Evolutionary conservation across 2,888 invertebrate genomes (phyloP).

Genomic region (Galeruca laticollis): DNA sequence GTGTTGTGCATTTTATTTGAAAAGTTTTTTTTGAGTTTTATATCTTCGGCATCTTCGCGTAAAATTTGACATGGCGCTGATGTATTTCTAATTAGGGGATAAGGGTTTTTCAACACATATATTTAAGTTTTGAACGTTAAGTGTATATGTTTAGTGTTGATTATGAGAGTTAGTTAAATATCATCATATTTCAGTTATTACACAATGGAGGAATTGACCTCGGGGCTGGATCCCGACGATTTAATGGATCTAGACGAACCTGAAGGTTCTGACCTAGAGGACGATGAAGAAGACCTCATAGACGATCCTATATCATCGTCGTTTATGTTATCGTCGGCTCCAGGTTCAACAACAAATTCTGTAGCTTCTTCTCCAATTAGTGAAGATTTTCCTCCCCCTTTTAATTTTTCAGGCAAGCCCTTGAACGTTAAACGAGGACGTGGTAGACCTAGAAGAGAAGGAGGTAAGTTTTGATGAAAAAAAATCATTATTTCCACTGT

Average conservation of each 20-base stretch:
- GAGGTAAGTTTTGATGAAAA: conserved; percentile 61
- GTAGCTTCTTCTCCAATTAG: conserved; percentile 74
- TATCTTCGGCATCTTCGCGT: conserved; percentile 29
- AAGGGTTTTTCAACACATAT: conserved; percentile 16
- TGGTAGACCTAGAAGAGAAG: conserved; percentile 84
- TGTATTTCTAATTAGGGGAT: conserved; percentile 45
- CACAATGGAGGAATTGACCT: conserved; percentile 64
- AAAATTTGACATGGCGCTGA: conserved; percentile 55
- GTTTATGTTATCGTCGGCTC: conserved; percentile 66
- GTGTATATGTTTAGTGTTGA: not conserved
- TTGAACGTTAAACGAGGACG: conserved; percentile 81
- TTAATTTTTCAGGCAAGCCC: conserved; percentile 72
- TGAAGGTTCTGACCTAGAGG: conserved; percentile 81
- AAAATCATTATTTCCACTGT: not conserved
- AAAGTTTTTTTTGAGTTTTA: conserved; percentile 2
- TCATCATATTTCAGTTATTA: conserved; percentile 41
- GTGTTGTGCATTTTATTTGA: conserved; percentile 2
- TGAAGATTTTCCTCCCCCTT: conserved; percentile 73
- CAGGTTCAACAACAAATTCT: conserved; percentile 76
- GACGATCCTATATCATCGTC: conserved; percentile 70
- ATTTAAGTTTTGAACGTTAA: not conserved
- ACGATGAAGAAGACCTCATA: conserved; percentile 74
- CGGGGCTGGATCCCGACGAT: conserved; percentile 68
- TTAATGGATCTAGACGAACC: conserved; percentile 78
- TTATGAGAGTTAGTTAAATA: not conserved